A percentile compares a stretch with the other conserved stretches of the same genome.
These are phyloP conservation scores for Pandemis corylana DNA, from an alignment of 2,888 invertebrate genomes.

Conservation along the genomic window DNA sequence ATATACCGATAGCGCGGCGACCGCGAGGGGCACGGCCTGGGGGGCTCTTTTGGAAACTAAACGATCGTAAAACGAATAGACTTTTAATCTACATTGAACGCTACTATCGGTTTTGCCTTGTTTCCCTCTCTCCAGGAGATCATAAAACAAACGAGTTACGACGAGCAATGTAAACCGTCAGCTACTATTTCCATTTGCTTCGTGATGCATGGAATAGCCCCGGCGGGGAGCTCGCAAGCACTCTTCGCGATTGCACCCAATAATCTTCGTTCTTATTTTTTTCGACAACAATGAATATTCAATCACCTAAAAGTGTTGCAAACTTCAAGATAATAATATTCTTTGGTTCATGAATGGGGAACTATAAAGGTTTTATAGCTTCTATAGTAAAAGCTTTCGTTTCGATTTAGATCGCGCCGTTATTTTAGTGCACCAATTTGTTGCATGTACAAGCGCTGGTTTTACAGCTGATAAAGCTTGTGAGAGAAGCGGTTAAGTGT, in stretches of 20 bases:
- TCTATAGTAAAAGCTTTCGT: conserved; percentile 11
- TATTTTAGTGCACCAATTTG: not conserved
- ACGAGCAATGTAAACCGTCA: conserved; percentile 36
- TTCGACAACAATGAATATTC: conserved; percentile 62
- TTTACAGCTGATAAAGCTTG: not conserved
- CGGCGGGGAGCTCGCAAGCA: conserved; percentile 27
- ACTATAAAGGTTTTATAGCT: conserved; percentile 6
- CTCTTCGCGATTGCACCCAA: conserved; percentile 39
- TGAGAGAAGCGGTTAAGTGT: not conserved
- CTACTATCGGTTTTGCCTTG: conserved; percentile 22
- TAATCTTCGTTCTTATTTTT: conserved; percentile 46
- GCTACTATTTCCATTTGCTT: conserved; percentile 38
- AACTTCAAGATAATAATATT: conserved; percentile 27
- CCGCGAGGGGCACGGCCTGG: conserved; percentile 25
- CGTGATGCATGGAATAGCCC: conserved; percentile 32
- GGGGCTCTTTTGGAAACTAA: conserved; percentile 32
- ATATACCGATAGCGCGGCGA: conserved; percentile 35
- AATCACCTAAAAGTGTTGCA: conserved; percentile 54
- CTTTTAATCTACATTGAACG: conserved; percentile 38
- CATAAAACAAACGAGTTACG: conserved; percentile 36
- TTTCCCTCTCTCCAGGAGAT: conserved; percentile 10
- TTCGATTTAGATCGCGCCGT: conserved; percentile 1
- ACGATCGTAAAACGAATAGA: conserved; percentile 35
- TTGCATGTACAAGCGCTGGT: not conserved
- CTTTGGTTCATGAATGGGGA: not conserved